Evolutionary conservation across 2,113 vertebrate genomes (phyloP).

Genomic region (Vanacampus margaritifer): DNA sequence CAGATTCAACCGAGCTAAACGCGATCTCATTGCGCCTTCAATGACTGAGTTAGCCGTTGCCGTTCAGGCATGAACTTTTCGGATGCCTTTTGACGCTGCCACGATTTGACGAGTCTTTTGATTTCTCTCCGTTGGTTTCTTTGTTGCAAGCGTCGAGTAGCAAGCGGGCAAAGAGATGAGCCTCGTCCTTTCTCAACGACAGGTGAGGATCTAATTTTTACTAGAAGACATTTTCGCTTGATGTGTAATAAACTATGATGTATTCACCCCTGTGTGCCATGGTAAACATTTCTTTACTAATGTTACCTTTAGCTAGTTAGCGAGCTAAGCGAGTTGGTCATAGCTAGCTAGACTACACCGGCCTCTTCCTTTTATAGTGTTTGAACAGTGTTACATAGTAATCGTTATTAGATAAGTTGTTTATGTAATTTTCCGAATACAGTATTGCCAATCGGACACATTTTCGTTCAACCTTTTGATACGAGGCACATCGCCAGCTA

Average conservation of each 20-base stretch:
- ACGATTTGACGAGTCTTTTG: constrained; percentile 1
- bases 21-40: constrained; percentile 17
- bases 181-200: constrained; percentile 56
- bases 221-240: neutral
- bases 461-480: neutral
- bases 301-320: constrained; percentile 40
- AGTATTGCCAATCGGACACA: too few species aligned
- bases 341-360: constrained; percentile 12
- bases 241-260: neutral
- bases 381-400: neutral
- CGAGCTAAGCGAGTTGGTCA: constrained; percentile 16
- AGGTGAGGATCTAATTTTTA: constrained; percentile 47
- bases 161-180: constrained; percentile 63
- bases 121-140: constrained; percentile 1
- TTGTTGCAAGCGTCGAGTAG: constrained; percentile 4
- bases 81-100: neutral
- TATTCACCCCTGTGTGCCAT: neutral
- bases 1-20: neutral
- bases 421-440: neutral
- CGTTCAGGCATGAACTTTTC: neutral
- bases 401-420: neutral
- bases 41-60: constrained; percentile 2
- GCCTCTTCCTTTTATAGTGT: constrained; percentile 2
- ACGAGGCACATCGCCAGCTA: neutral
- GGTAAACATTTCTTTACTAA: neutral